phyloP scores from a whole-genome alignment of 1,140 invertebrate genomes.

The Philopotamus ludificatus region DNA sequence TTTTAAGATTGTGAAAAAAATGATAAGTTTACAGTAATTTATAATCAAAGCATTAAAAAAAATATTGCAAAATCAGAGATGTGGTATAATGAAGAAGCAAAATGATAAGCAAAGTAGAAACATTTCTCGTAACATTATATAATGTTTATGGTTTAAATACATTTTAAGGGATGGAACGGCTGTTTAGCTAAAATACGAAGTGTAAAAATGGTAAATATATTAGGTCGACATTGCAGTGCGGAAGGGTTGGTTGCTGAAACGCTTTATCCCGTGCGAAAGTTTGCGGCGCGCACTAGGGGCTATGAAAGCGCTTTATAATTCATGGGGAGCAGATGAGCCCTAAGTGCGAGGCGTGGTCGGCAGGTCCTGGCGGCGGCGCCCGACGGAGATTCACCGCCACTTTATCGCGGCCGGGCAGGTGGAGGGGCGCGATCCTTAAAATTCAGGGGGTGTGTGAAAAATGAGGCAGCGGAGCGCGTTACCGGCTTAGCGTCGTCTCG shows the following conservation, averaged over 20 bases:
- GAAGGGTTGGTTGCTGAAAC: conserved; percentile 10
- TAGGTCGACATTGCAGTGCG: too few relatives aligned
- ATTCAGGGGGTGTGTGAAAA: conserved; percentile 11
- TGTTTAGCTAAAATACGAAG: too few relatives aligned
- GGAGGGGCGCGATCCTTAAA: conserved; percentile 3
- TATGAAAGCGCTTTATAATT: conserved; percentile 40
- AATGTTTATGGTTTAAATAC: too few relatives aligned
- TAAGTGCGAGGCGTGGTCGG: conserved; percentile 37
- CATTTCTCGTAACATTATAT: too few relatives aligned
- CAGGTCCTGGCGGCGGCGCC: conserved; percentile 1
- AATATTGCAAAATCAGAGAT: too few relatives aligned
- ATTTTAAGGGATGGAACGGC: too few relatives aligned
- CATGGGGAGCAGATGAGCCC: conserved; percentile 38
- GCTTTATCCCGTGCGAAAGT: conserved; percentile 13
- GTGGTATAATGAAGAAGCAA: too few relatives aligned
- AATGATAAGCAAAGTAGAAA: too few relatives aligned
- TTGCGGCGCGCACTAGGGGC: conserved; percentile 1
- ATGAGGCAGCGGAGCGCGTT: not conserved
- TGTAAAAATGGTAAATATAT: too few relatives aligned
- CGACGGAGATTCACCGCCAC: conserved; percentile 13
- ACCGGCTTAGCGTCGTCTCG: not conserved
- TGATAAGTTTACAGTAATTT: too few relatives aligned
- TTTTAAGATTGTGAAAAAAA: too few relatives aligned
- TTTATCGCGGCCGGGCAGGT: not conserved
- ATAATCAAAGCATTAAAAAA: too few relatives aligned